Conservation (phyloP, 2,113 vertebrate species). For the Sitta europaea region DNA sequence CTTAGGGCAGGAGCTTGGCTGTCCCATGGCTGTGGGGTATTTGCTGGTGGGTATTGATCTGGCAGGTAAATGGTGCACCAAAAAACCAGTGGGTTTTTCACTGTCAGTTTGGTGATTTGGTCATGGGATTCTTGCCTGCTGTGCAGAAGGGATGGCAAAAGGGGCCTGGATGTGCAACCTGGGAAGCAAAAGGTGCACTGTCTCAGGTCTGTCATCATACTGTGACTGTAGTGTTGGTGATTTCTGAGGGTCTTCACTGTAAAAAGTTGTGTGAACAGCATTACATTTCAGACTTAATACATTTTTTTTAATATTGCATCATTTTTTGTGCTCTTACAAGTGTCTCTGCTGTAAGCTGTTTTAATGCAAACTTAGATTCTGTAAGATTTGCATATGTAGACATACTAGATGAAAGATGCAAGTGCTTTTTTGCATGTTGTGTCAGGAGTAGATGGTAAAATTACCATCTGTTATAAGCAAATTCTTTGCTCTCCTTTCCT, state of each 20-base stretch:
- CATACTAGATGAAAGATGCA: neutral
- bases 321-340: neutral
- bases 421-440: neutral
- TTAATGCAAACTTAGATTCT: neutral
- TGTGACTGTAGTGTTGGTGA: neutral
- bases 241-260: neutral
- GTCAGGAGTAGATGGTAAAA: neutral
- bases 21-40: fast-evolving
- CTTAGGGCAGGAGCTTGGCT: neutral
- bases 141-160: neutral
- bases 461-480: neutral
- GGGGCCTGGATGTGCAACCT: neutral
- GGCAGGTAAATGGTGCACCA: neutral
- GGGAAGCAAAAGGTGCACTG: neutral
- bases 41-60: neutral
- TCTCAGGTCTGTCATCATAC: neutral
- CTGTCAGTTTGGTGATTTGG: neutral
- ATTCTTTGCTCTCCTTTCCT: neutral
- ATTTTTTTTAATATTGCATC: neutral
- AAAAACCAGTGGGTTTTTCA: neutral
- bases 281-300: neutral
- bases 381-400: neutral
- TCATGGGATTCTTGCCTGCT: neutral
- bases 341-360: neutral
- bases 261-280: neutral